Evolutionary conservation across 2,888 invertebrate species (phyloP).

Genomic region (Clistopyga incitator): DNA sequence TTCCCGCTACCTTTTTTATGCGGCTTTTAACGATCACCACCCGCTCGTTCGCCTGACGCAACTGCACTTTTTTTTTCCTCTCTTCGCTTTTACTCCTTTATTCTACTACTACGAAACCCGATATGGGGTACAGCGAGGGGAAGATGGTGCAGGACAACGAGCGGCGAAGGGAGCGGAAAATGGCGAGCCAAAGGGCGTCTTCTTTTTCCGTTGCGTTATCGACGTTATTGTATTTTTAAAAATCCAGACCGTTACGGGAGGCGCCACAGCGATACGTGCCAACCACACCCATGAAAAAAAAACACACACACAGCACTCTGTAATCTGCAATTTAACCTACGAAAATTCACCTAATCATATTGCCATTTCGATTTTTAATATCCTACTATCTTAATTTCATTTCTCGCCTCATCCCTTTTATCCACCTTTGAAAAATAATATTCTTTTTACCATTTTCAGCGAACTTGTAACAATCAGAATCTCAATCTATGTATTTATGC

Average conservation of each 20-base stretch:
- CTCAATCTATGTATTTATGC: not conserved
- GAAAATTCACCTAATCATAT: not conserved
- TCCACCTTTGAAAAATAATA: not conserved
- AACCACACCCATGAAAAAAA: conserved; percentile 61
- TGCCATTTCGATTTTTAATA: not conserved
- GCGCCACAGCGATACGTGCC: conserved; percentile 37
- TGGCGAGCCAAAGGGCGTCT: conserved; percentile 59
- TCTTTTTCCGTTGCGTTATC: conserved; percentile 65
- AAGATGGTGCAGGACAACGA: conserved; percentile 22
- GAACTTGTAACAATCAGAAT: not conserved
- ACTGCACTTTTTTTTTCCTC: conserved; percentile 58
- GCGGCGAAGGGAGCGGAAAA: conserved; percentile 44
- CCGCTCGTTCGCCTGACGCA: conserved; percentile 70
- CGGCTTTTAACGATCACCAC: conserved; percentile 77
- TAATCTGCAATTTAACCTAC: not conserved
- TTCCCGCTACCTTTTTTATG: conserved; percentile 80
- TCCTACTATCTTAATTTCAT: not conserved
- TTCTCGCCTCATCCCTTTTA: not conserved
- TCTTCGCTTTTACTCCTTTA: conserved; percentile 43
- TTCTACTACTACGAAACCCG: conserved; percentile 54
- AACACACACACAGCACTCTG: too few relatives aligned
- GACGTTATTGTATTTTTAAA: conserved; percentile 64
- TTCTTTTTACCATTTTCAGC: not conserved
- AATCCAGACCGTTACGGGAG: conserved; percentile 4
- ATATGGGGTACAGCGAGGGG: conserved; percentile 32